Evolutionary conservation across 2,797 vertebrate genomes (phyloP).

Genomic region (Poliocrania exsul): DNA sequence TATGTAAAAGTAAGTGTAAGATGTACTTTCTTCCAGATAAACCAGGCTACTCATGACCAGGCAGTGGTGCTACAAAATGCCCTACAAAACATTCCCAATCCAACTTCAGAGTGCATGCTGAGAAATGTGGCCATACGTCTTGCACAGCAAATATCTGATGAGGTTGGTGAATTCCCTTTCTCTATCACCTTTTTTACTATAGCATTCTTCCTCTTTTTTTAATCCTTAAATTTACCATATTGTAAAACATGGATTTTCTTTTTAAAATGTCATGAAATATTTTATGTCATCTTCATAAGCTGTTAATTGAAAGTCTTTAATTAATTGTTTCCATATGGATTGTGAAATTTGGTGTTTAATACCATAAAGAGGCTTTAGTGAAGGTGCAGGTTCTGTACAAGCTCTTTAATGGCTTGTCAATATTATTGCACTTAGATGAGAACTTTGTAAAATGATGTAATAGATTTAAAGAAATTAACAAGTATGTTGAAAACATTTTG

Average conservation of each 20-base stretch:
- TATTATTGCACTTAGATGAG: not conserved
- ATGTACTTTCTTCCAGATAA: constrained; percentile 84
- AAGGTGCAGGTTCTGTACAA: not conserved
- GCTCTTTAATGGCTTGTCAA: not conserved
- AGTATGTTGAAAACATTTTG: not conserved
- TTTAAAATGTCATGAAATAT: not conserved
- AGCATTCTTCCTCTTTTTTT: not conserved
- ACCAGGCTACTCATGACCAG: constrained; percentile 97
- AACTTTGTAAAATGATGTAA: not conserved
- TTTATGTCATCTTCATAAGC: not conserved
- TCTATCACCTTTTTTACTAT: not conserved
- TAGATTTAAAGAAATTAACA: not conserved
- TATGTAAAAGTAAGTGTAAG: constrained; percentile 43
- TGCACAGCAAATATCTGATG: constrained; percentile 98
- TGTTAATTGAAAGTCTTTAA: not conserved
- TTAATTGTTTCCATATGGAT: not conserved
- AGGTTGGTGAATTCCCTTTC: constrained; percentile 80
- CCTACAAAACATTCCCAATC: constrained; percentile 98
- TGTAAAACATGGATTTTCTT: not conserved
- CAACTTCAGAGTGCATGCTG: constrained; percentile 98
- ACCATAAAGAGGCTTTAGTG: not conserved
- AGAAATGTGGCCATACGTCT: constrained; percentile 98
- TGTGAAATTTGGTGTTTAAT: not conserved
- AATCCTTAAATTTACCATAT: not conserved
- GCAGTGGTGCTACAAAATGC: constrained; percentile 97